Evolutionary conservation across 37 sponge, comb jelly and placozoan genomes (phyloP).

Genomic region (Geodia barretti): DNA sequence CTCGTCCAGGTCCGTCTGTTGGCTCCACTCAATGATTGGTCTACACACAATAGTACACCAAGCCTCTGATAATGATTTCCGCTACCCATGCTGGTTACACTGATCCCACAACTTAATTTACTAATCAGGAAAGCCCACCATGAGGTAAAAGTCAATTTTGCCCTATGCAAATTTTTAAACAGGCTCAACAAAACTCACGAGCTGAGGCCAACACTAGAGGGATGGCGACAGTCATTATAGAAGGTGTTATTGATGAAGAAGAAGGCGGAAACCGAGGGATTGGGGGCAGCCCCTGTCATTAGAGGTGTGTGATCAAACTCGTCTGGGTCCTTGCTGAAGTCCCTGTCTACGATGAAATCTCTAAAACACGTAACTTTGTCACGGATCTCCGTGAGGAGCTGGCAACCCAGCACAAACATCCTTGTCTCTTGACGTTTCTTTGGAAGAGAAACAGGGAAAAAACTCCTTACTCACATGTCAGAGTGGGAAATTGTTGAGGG

Average conservation of each 20-base stretch:
- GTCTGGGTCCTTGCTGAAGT: slow-evolving; percentile 48
- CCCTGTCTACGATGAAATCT: slow-evolving; percentile 32
- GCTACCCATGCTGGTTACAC: too few relatives aligned
- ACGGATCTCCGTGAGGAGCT: slow-evolving; percentile 48
- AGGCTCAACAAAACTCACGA: too few relatives aligned
- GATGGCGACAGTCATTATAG: slow-evolving; percentile 76
- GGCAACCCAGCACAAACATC: slow-evolving; percentile 47
- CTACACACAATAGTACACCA: too few relatives aligned
- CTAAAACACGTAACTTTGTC: slow-evolving; percentile 58
- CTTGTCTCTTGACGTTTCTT: slow-evolving; percentile 46
- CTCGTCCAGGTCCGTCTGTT: not conserved
- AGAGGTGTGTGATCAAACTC: slow-evolving; percentile 8
- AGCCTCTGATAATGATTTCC: too few relatives aligned
- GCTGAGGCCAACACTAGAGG: slow-evolving; percentile 46
- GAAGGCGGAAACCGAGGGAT: slow-evolving; percentile 56
- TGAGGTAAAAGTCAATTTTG: too few relatives aligned
- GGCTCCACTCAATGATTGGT: slow-evolving; percentile 48
- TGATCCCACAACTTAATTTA: too few relatives aligned
- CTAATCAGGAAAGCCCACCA: too few relatives aligned
- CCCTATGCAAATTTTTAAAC: too few relatives aligned
- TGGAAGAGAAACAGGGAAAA: not conserved
- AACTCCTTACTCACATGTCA: not conserved
- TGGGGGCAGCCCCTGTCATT: not conserved
- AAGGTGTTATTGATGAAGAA: slow-evolving; percentile 89
- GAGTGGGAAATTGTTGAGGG: not conserved